phyloP scores from a whole-genome alignment of 2,797 vertebrate genomes.

The Phoxinus dragarum region DNA sequence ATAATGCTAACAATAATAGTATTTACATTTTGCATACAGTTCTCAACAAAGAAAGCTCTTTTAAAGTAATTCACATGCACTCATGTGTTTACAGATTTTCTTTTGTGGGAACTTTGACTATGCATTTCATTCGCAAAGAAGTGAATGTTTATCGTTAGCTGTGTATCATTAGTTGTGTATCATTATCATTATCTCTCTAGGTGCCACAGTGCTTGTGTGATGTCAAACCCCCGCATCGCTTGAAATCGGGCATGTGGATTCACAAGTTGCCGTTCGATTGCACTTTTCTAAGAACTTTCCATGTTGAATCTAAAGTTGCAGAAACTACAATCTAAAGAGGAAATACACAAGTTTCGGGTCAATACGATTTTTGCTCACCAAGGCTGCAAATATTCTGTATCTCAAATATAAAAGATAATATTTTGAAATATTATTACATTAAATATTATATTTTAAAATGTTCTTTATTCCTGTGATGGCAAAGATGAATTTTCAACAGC shows the following conservation, averaged over 20 bases:
- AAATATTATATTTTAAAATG: no score
- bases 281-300: background rate
- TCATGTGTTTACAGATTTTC: slow-evolving; percentile 2
- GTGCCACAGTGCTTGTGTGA: background rate
- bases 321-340: background rate
- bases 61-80: background rate
- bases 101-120: background rate
- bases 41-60: background rate
- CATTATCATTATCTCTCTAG: slow-evolving; percentile 23
- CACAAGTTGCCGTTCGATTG: background rate
- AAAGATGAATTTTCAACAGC: no score
- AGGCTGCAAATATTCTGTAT: background rate
- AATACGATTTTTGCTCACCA: background rate
- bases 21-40: background rate
- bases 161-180: slow-evolving; percentile 17
- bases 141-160: slow-evolving; percentile 15
- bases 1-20: background rate
- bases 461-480: no score
- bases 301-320: background rate
- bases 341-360: background rate
- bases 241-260: background rate
- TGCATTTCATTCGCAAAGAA: background rate
- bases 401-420: background rate
- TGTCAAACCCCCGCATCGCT: slow-evolving; percentile 16
- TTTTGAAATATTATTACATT: background rate